Conservation (phyloP, 2,113 vertebrate species). For the Polypterus senegalus region DNA sequence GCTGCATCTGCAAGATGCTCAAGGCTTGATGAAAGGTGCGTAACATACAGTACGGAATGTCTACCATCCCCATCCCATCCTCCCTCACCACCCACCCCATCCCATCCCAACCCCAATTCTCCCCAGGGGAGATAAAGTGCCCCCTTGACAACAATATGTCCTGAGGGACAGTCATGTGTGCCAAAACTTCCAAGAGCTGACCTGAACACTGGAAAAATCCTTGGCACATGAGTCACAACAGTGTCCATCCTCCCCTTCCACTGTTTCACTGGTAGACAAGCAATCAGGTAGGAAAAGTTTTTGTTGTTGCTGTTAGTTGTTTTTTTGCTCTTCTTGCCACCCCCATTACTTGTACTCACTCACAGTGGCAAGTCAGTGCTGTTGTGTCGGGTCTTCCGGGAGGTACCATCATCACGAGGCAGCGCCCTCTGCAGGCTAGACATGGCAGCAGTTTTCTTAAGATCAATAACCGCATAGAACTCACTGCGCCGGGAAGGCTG, state of each 20-base stretch:
- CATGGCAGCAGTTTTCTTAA: conserved; percentile 97
- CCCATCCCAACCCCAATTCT: too few relatives aligned
- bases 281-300: neutral
- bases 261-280: neutral
- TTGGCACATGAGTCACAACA: too few relatives aligned
- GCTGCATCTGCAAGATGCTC: neutral
- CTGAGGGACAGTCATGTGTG: too few relatives aligned
- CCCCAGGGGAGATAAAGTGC: too few relatives aligned
- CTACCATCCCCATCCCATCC: too few relatives aligned
- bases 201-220: too few relatives aligned
- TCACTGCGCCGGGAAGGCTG: conserved; percentile 57
- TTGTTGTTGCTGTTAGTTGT: neutral
- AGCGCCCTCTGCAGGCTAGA: conserved; percentile 91
- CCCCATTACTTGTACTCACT: conserved; percentile 18
- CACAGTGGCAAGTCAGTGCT: conserved; percentile 97
- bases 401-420: conserved; percentile 88
- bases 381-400: conserved; percentile 95
- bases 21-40: neutral
- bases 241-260: neutral
- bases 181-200: too few relatives aligned
- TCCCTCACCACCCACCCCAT: too few relatives aligned
- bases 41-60: neutral
- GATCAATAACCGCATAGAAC: conserved; percentile 92
- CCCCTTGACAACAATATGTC: too few relatives aligned
- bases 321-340: conserved; percentile 16